These are phyloP conservation scores for Apis florea DNA, from an alignment of 1,140 invertebrate species.

Conservation along the genomic window DNA sequence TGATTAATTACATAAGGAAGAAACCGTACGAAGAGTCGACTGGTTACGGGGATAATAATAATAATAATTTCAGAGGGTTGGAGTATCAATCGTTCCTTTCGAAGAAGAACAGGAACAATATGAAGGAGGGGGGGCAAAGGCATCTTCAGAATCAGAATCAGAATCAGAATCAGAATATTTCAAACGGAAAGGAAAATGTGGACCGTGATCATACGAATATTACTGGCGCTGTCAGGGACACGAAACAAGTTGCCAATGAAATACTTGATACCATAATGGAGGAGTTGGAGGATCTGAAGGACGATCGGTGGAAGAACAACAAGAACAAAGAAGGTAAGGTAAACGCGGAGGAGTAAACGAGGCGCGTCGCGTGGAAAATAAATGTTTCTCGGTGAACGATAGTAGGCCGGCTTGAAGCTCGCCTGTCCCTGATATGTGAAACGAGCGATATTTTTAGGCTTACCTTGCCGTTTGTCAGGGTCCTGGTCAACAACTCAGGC, in stretches of 20 bases:
- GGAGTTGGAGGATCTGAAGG: constrained; percentile 64
- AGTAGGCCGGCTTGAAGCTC: not conserved
- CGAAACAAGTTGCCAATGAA: constrained; percentile 66
- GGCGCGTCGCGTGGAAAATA: not conserved
- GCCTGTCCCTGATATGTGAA: constrained; percentile 31
- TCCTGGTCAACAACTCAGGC: constrained; percentile 67
- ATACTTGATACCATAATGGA: constrained; percentile 68
- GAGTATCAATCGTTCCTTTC: not conserved
- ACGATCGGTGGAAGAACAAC: constrained; percentile 32
- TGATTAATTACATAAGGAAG: constrained; percentile 16
- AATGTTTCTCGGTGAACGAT: not conserved
- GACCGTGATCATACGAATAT: constrained; percentile 16
- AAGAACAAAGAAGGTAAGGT: constrained; percentile 50
- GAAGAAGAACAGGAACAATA: not conserved
- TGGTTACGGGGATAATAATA: not conserved
- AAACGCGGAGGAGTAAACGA: not conserved
- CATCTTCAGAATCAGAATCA: not conserved
- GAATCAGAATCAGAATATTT: not conserved
- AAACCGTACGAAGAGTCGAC: not conserved
- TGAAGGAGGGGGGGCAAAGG: not conserved
- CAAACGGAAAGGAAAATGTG: not conserved
- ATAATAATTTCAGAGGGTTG: not conserved
- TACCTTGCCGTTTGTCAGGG: constrained; percentile 68
- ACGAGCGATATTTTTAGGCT: constrained; percentile 59
- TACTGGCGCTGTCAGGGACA: constrained; percentile 51